Evolutionary conservation across 2,113 vertebrate species (phyloP).

Genomic region (Clarias magur): DNA sequence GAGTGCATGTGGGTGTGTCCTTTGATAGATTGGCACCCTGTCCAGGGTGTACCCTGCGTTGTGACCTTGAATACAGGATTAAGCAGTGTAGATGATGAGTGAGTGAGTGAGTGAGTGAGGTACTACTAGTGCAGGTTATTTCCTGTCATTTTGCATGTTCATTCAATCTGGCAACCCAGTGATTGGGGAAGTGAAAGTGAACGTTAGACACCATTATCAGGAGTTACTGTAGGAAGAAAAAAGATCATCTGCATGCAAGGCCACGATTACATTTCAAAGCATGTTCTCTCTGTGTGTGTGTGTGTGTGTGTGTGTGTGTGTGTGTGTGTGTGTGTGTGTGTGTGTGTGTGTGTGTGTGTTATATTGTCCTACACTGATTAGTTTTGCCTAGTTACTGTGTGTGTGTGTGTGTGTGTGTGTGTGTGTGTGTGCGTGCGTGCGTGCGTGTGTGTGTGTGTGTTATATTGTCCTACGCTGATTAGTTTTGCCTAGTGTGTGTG

Average conservation of each 20-base stretch:
- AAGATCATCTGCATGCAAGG: background rate
- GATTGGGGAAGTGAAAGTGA: slow-evolving; percentile 11
- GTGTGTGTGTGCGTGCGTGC: too few species aligned
- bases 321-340: background rate
- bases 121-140: background rate
- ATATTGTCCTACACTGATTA: too few species aligned
- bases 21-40: too few species aligned
- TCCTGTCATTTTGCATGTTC: background rate
- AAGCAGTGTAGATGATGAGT: fast-evolving
- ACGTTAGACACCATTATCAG: background rate
- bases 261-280: background rate
- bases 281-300: background rate
- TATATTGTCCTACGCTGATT: too few species aligned
- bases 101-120: too few species aligned
- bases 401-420: too few species aligned
- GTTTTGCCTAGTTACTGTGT: too few species aligned
- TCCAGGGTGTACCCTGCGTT: too few species aligned
- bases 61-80: too few species aligned
- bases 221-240: background rate
- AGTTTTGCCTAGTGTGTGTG: too few species aligned
- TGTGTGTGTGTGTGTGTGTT: background rate
- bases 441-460: too few species aligned
- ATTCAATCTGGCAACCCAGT: slow-evolving; percentile 10
- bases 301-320: slow-evolving; percentile 11
- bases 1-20: too few species aligned